These are phyloP conservation scores for Drosophila tripunctata DNA, from an alignment of 2,888 invertebrate species.

Conservation along the genomic window DNA sequence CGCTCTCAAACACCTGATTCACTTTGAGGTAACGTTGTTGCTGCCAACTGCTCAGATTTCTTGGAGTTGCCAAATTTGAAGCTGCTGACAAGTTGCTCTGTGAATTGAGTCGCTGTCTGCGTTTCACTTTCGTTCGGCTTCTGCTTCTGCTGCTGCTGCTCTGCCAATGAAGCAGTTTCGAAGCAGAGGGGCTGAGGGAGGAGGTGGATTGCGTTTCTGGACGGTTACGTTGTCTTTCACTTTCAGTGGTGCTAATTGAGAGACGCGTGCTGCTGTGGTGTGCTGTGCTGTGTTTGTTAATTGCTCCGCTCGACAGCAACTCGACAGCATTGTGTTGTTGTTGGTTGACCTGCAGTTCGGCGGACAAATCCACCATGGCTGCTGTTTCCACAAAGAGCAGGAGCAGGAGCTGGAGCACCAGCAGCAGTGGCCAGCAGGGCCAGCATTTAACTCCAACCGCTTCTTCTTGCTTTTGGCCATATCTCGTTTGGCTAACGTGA, in stretches of 20 bases:
- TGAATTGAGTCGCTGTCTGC: slow-evolving; percentile 66
- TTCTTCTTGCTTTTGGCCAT: slow-evolving; percentile 37
- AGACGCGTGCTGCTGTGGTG: no score
- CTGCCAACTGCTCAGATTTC: slow-evolving; percentile 67
- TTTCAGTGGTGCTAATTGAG: slow-evolving; percentile 59
- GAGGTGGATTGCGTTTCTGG: slow-evolving; percentile 3
- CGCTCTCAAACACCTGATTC: slow-evolving; percentile 84
- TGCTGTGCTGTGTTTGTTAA: slow-evolving; percentile 49
- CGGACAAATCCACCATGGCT: slow-evolving; percentile 67
- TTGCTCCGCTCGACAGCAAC: slow-evolving; percentile 30
- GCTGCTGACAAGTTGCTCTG: slow-evolving; percentile 63
- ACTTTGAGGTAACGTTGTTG: slow-evolving; percentile 81
- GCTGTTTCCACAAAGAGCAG: slow-evolving; percentile 34
- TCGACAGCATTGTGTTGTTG: slow-evolving; percentile 1
- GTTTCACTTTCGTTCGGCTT: slow-evolving; percentile 78
- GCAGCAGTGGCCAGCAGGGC: slow-evolving; percentile 22
- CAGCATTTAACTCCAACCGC: slow-evolving; percentile 4
- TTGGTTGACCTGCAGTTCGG: slow-evolving; percentile 48
- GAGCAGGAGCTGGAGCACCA: slow-evolving; percentile 34
- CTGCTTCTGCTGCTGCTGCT: no score
- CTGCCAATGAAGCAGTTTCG: slow-evolving; percentile 53
- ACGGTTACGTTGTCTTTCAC: slow-evolving; percentile 39
- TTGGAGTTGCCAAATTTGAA: slow-evolving; percentile 22
- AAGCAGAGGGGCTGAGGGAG: not conserved
- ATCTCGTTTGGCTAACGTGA: slow-evolving; percentile 63